Evolutionary conservation across 2,113 vertebrate genomes (phyloP).

Genomic region (Cynoglossus semilaevis): DNA sequence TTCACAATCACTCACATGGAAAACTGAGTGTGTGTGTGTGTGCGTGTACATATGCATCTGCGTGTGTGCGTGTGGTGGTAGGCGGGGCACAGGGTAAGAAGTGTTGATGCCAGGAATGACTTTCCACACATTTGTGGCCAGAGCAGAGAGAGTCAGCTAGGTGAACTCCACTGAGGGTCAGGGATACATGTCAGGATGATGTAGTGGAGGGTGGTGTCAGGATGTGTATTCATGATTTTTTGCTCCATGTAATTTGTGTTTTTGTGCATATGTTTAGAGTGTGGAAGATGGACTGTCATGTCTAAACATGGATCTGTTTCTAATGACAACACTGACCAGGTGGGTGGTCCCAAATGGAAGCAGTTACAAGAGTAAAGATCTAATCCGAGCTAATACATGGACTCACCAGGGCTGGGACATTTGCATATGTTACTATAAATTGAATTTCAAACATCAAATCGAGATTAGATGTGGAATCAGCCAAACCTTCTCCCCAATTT

Average conservation of each 20-base stretch:
- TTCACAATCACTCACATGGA: slow-evolving; percentile 7
- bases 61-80: slow-evolving; percentile 25
- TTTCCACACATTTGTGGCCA: slow-evolving; percentile 60
- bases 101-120: slow-evolving; percentile 49
- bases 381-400: neutral
- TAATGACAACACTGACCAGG: slow-evolving; percentile 5
- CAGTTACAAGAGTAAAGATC: no score
- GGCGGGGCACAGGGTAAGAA: slow-evolving; percentile 32
- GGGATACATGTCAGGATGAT: neutral
- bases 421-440: no score
- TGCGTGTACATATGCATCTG: no score
- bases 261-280: slow-evolving; percentile 36
- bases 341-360: slow-evolving; percentile 54
- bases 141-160: slow-evolving; percentile 62
- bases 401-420: neutral
- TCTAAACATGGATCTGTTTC: slow-evolving; percentile 55
- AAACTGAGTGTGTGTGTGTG: slow-evolving; percentile 25
- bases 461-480: no score
- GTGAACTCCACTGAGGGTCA: slow-evolving; percentile 42
- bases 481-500: no score
- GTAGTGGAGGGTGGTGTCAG: slow-evolving; percentile 1
- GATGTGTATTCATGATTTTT: neutral
- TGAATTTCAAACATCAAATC: no score
- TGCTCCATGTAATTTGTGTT: slow-evolving; percentile 14
- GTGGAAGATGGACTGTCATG: slow-evolving; percentile 39